Percentiles rank a stretch among this genome's conserved stretches.
Evolutionary conservation across 2,113 vertebrate species (phyloP).

Genomic region (Macrotis lagotis): DNA sequence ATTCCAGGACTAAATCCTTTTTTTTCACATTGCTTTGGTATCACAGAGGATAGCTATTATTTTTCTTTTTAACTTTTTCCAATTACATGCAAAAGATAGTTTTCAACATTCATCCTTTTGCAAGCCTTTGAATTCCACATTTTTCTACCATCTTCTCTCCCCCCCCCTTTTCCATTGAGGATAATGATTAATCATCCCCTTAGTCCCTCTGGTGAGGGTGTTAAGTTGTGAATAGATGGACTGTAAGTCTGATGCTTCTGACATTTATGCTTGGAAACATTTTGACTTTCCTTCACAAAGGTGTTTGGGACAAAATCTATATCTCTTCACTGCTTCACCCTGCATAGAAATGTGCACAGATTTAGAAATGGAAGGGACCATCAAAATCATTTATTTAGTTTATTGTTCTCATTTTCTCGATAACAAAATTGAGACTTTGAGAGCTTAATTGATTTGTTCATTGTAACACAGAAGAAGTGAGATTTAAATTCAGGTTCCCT

Average conservation of each 20-base stretch:
- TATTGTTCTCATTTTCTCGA: neutral
- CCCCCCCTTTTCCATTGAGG: too few species aligned
- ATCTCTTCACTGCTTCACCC: neutral
- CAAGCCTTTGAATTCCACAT: too few species aligned
- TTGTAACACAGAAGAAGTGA: neutral
- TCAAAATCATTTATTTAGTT: neutral
- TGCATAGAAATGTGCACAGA: too few species aligned
- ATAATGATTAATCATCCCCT: neutral
- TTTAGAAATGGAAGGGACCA: neutral
- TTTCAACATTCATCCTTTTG: too few species aligned
- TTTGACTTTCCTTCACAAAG: neutral
- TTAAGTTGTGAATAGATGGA: neutral
- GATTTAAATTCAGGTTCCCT: neutral
- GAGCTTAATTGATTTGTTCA: neutral
- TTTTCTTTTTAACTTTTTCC: too few species aligned
- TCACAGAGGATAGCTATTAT: too few species aligned
- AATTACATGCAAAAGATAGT: too few species aligned
- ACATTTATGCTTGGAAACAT: neutral
- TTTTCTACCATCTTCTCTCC: too few species aligned
- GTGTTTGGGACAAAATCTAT: neutral
- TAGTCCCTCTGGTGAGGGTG: neutral
- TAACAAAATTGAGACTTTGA: neutral
- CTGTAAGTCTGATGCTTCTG: neutral
- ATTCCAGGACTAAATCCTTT: neutral
- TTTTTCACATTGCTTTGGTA: neutral